phyloP scores from a whole-genome alignment of 2,113 vertebrate species.

The Lampris megalopsis region DNA sequence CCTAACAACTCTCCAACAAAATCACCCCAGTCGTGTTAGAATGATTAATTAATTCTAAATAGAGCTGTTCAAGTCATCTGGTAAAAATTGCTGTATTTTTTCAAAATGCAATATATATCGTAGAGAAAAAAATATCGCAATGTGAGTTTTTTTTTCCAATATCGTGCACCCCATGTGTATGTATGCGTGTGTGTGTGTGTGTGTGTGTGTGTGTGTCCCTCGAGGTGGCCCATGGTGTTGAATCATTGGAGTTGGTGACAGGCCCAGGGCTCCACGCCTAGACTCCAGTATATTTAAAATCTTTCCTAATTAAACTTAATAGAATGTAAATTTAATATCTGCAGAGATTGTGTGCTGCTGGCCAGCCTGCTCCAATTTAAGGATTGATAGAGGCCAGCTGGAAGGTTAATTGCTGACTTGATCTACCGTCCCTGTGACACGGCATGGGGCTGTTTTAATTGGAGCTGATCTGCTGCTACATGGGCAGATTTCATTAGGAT shows the following conservation, averaged over 20 bases:
- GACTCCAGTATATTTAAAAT: constrained; percentile 86
- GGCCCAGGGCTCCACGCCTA: constrained; percentile 70
- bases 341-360: constrained; percentile 74
- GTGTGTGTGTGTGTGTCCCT: constrained; percentile 37
- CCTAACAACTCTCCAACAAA: too few species aligned
- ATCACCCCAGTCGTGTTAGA: too few species aligned
- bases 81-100: too few species aligned
- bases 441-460: constrained; percentile 82
- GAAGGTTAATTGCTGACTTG: constrained; percentile 87
- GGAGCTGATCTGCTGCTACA: constrained; percentile 79
- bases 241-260: constrained; percentile 78
- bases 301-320: constrained; percentile 88
- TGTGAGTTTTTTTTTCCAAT: too few species aligned
- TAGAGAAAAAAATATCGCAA: too few species aligned
- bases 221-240: constrained; percentile 55
- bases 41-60: too few species aligned
- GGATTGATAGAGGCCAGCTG: constrained; percentile 83
- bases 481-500: constrained; percentile 78
- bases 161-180: neutral
- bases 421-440: constrained; percentile 84
- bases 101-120: too few species aligned
- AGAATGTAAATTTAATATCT: constrained; percentile 88
- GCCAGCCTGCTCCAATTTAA: constrained; percentile 74
- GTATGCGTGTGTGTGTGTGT: constrained; percentile 22
- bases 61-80: too few species aligned